Evolutionary conservation across 2,113 vertebrate genomes (phyloP).

Genomic region (Ciconia maguari): DNA sequence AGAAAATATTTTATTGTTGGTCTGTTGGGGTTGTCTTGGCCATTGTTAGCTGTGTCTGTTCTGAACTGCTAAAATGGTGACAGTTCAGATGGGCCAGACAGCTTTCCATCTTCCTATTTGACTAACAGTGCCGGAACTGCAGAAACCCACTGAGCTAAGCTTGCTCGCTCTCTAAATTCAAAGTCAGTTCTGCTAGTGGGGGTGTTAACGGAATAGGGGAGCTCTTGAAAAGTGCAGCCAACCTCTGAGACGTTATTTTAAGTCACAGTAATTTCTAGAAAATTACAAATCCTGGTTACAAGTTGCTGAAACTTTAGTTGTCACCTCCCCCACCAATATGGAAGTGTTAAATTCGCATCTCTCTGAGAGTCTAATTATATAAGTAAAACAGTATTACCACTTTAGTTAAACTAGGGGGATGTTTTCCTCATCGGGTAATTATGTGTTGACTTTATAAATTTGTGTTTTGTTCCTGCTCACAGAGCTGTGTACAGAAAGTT

Average conservation of each 20-base stretch:
- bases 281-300: not conserved
- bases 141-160: not conserved
- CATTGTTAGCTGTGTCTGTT: not conserved
- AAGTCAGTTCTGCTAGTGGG: not conserved
- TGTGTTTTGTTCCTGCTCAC: not conserved
- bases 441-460: not conserved
- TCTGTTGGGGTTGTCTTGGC: not conserved
- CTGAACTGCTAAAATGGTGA: not conserved
- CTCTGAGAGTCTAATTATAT: not conserved
- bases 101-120: not conserved
- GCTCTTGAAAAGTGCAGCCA: not conserved
- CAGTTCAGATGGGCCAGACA: not conserved
- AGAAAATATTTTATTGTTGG: not conserved
- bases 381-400: not conserved
- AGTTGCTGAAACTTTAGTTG: not conserved
- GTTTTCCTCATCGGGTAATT: not conserved
- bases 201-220: not conserved
- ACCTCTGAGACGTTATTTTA: not conserved
- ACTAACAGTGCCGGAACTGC: not conserved
- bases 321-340: not conserved
- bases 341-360: not conserved
- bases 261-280: not conserved
- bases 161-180: not conserved
- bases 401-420: not conserved
- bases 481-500: not conserved